Evolutionary conservation across 2,113 vertebrate genomes (phyloP), one percentile per base, ranked within the genome.

Genomic region (Urocolius indicus): DNA sequence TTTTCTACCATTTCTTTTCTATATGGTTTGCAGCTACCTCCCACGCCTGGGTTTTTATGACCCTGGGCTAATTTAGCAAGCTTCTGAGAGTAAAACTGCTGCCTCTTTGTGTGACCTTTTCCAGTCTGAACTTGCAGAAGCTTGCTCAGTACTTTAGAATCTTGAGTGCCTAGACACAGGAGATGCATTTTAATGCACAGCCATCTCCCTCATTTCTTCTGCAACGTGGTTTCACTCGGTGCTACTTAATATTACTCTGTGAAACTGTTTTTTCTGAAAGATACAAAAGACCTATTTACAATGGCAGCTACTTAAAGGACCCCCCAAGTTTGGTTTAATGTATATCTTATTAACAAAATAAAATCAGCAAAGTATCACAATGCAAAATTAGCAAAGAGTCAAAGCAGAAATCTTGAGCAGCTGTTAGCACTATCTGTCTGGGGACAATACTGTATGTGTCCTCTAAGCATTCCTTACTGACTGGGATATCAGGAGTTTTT

Each of bases 281-380:
- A 38, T 77, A 58, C 19, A 67, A 51, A 69, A 65, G 10, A 46
- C 20, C 8, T 34, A 34, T 63, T 66, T 69, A 54, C 34, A 61
- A 9, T 13, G 19, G 10, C 20, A 86, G 22, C 20, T 59, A 69
- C 45, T 74, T 48, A 55, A 84, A 46, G 4, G 51, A 9, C 9
- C 17, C 3, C 13, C 16, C 4, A 3, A 1, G 13, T 24, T 29
- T 69, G n/a, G 21, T 18, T 82, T 73, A 82, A 51, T 21, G 5
- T 46, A 13, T 45, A 54, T 93, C 84, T 84, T 45, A 24, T 22
- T 57, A 46, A 72, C 23, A 15, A 63, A 94, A 78, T 21, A 66
- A 59, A 87, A 57, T n/a, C 36, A 66, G 19, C 13, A 46, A 89
- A 75, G 3, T 57, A 51, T 41, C 0, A 0, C 8, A 34, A 24